These are phyloP conservation scores for Homarus americanus DNA, from an alignment of 1,140 invertebrate species.

Conservation along the genomic window DNA sequence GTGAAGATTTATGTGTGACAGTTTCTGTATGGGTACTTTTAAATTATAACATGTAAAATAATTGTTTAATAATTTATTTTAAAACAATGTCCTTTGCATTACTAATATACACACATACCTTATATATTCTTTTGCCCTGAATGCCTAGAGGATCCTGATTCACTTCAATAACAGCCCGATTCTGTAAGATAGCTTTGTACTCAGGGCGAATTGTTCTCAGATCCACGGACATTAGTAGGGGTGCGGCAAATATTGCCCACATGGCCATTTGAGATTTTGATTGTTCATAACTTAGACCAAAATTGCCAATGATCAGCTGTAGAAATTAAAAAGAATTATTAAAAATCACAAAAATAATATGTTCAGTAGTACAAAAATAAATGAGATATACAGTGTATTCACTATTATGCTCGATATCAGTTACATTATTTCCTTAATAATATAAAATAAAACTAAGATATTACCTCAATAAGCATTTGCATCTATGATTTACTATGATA, in stretches of 20 bases:
- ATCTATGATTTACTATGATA: too few relatives aligned
- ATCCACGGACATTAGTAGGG: slow-evolving; percentile 79
- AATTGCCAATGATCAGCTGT: slow-evolving; percentile 78
- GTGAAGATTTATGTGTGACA: too few relatives aligned
- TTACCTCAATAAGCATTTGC: too few relatives aligned
- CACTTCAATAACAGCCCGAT: slow-evolving; percentile 77
- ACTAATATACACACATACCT: slow-evolving; percentile 55
- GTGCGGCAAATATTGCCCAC: slow-evolving; percentile 79
- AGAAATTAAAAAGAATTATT: too few relatives aligned
- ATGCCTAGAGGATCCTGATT: slow-evolving; percentile 78
- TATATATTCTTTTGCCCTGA: slow-evolving; percentile 78
- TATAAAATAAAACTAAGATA: too few relatives aligned
- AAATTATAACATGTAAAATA: background rate
- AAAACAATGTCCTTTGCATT: too few relatives aligned
- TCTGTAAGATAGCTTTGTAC: slow-evolving; percentile 77
- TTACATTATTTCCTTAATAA: too few relatives aligned
- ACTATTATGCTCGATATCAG: too few relatives aligned
- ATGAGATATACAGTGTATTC: too few relatives aligned
- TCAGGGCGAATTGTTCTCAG: slow-evolving; percentile 76
- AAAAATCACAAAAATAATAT: too few relatives aligned
- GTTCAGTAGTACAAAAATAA: too few relatives aligned
- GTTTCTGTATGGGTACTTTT: background rate
- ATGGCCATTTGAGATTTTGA: slow-evolving; percentile 79
- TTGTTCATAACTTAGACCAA: slow-evolving; percentile 77
- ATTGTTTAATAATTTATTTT: background rate